Conservation (phyloP, 2,888 invertebrate species). For the Anorthoa munda region DNA sequence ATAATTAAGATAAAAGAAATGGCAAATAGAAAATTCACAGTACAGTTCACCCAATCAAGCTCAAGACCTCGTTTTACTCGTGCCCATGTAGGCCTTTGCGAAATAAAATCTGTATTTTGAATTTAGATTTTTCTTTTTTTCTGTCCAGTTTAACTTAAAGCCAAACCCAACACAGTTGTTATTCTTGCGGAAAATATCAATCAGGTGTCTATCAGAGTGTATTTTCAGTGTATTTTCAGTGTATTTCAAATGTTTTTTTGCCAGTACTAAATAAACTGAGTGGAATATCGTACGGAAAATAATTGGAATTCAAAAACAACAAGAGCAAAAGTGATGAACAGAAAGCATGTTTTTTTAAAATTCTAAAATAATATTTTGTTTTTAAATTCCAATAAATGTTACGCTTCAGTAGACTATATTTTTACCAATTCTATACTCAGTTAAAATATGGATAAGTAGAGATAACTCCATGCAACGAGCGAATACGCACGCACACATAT, state of each 20-base stretch:
- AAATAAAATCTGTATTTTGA: too few relatives aligned
- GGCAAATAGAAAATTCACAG: background rate
- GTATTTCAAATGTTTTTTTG: too few relatives aligned
- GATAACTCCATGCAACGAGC: too few relatives aligned
- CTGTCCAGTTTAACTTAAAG: background rate
- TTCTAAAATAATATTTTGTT: slow-evolving; percentile 1
- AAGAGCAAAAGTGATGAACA: background rate
- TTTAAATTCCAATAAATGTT: background rate
- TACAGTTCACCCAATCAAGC: background rate
- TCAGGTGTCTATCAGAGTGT: background rate
- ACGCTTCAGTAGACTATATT: background rate
- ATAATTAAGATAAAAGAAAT: too few relatives aligned
- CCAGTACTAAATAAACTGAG: background rate
- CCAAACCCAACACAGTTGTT: background rate
- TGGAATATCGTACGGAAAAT: slow-evolving; percentile 8
- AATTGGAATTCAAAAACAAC: background rate
- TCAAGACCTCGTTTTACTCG: background rate
- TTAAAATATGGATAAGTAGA: background rate
- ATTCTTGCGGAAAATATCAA: slow-evolving; percentile 6
- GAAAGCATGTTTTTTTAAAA: slow-evolving; percentile 6
- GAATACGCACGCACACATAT: background rate
- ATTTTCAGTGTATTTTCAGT: too few relatives aligned
- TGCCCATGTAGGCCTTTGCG: too few relatives aligned
- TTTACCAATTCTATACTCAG: background rate
- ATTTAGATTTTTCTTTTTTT: too few relatives aligned